Percentiles rank a stretch among this genome's conserved stretches.
Conservation (phyloP, 2,113 vertebrate genomes). For the Glareola pratincola region DNA sequence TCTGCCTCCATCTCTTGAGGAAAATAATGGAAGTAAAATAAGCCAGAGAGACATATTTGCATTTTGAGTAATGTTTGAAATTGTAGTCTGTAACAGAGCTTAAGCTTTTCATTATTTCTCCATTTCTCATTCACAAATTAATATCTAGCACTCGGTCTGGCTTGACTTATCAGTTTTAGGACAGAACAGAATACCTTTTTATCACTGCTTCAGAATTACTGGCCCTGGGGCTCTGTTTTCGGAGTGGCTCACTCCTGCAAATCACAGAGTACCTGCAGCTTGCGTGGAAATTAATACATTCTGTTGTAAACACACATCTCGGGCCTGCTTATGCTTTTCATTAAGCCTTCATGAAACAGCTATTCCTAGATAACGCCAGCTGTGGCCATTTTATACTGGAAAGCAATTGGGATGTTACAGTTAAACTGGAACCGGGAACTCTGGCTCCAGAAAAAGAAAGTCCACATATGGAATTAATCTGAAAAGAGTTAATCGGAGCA, state of each 20-base stretch:
- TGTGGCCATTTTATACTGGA: neutral
- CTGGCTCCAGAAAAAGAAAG: neutral
- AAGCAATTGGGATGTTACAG: neutral
- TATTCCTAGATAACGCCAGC: slow-evolving; percentile 17
- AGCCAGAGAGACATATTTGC: neutral
- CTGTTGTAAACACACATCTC: neutral
- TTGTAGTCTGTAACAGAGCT: neutral
- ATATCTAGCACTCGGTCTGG: neutral
- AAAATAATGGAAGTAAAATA: neutral
- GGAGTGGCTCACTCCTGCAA: neutral
- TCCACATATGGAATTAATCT: slow-evolving; percentile 9
- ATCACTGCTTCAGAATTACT: neutral
- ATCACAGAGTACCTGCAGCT: neutral
- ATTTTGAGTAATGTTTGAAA: neutral
- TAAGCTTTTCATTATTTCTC: neutral
- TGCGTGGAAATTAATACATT: neutral
- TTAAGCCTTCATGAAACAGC: slow-evolving; percentile 6
- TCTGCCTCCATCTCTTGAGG: neutral
- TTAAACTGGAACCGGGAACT: neutral
- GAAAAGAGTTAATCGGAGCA: neutral
- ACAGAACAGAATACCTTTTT: neutral
- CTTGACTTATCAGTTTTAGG: neutral
- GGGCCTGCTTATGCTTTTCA: slow-evolving; percentile 13
- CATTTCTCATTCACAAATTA: neutral
- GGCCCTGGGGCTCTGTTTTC: neutral